Base-by-base conservation (phyloP, 2,888 invertebrate genomes). In the Epistrophe eligans region DNA sequence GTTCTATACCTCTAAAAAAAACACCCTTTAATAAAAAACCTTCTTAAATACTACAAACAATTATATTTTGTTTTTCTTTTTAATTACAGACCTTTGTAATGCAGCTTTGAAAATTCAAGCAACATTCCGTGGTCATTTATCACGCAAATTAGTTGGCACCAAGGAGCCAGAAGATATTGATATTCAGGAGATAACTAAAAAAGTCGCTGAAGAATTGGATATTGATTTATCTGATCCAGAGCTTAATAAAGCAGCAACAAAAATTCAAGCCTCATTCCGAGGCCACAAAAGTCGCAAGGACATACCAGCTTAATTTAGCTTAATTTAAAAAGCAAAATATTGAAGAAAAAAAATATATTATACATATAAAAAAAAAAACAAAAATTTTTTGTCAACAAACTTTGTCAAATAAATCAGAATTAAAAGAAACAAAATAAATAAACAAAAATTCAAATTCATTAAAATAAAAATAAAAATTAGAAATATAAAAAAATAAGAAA, bases 71-170 rank as follows among this genome's bases (percentile, higher is more conserved):
- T 32, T 32, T 71, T 74, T 88, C 80, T 88, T 88, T 90, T 84
- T 89, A 71, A 80, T 94, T 94, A 7, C 94, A 97, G 97, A 97
- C 90, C 94, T 97, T 89, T 96, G 96, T 92, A 94, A 95, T 92
- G 97, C 97, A 6, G 98, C 98, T 45, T 96, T 97, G 70, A 98
- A 97, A 94, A 98, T 98, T 92, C 98, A 98, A 93, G 97, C 98
- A 9, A 97, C 97, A 19, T 98, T 98, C 95, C 95, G 97, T 89
- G 97, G 97, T 77, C 97, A 98, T 93, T 95, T 97, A 95, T 96
- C 97, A 58, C 95, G 97, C 91, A 97, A 97, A 94, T 95, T 96
- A 91, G 92, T 90, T 73, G 89, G 88, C 38, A 92, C 94, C 89
- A 94, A 93, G 88, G 93, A 92, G 83, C 94, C 94, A 88, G 94